Base-by-base conservation (phyloP, 2,113 vertebrate genomes). In the Vulpes lagopus region DNA sequence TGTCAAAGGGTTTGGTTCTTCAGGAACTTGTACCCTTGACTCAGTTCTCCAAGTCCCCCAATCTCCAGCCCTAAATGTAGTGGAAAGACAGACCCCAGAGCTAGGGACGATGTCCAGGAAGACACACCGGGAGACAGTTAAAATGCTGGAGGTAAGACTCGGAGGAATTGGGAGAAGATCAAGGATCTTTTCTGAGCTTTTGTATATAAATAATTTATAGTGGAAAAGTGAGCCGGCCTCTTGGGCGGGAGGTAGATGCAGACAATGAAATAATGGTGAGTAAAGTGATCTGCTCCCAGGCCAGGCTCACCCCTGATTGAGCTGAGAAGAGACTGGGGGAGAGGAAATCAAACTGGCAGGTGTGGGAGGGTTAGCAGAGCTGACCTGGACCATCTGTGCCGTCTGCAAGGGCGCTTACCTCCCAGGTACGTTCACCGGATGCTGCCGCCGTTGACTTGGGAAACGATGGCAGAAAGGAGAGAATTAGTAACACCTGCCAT, bases 171-270 rank as follows among this genome's bases (percentile, higher is more conserved):
- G 51, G 23, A 91, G 38, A 65, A 49, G 73, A 92, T 76, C 17
- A 27, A 96, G 74, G 55, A n/a, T 83, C 71, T 92, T 90, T 93
- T 59, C 64, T 88, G 35, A 85, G 76, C 17, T 92, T 94, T 80
- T 76, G 30, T 23, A 17, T 85, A 59, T 90, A 84, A 96, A 95
- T 95, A 95, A 95, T 95, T 94, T 59, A 96, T 30, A 23, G 10
- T 23, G 53, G 93, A 65, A 91, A 94, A 76, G 84, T 81, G 94
- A 96, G 51, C 87, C 88, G 67, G 83, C 74, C 67, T 87, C 74
- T 92, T 49, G 84, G 84, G 88, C 64, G 91, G 81, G 35, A 94
- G 27, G 64, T 60, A 71, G 76, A 78, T 60, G 51, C 74, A 64
- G 87, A 91, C 60, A 76, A 92, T 89, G 92, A 96, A 96, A 80